Evolutionary conservation across 1,140 invertebrate genomes (phyloP).

Genomic region (Drosophila auraria): DNA sequence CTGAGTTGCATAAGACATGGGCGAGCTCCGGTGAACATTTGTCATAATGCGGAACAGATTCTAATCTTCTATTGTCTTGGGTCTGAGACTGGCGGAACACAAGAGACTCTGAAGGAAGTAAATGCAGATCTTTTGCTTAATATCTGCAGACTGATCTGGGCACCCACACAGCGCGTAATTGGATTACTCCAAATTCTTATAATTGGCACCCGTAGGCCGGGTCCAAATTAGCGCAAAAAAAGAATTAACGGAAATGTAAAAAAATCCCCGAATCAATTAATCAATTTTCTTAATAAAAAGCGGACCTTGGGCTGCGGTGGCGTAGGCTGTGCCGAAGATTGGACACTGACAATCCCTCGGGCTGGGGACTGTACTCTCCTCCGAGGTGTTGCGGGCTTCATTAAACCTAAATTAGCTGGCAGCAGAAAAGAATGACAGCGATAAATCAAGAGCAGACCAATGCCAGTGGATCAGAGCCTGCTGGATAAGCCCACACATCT

Average conservation of each 20-base stretch:
- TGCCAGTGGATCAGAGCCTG: constrained; percentile 48
- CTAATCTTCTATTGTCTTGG: constrained; percentile 15
- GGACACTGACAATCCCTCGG: constrained; percentile 58
- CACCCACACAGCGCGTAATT: constrained; percentile 33
- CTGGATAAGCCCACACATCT: constrained; percentile 42
- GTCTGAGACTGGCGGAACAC: constrained; percentile 2
- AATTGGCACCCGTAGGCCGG: constrained; percentile 58
- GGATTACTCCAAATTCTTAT: constrained; percentile 47
- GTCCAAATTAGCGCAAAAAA: constrained; percentile 62
- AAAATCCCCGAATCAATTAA: constrained; percentile 55
- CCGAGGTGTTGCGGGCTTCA: constrained; percentile 59
- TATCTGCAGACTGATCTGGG: constrained; percentile 24
- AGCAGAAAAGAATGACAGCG: constrained; percentile 51
- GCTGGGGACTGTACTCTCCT: constrained; percentile 3
- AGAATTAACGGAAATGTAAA: constrained; percentile 60
- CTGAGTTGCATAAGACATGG: constrained; percentile 67
- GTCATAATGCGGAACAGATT: constrained; percentile 77
- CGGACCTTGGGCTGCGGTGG: constrained; percentile 44
- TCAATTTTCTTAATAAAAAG: constrained; percentile 69
- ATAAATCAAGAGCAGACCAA: constrained; percentile 61
- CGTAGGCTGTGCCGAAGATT: constrained; percentile 55
- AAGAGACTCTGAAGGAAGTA: not conserved
- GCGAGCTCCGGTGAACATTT: constrained; percentile 50
- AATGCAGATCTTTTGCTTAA: constrained; percentile 20
- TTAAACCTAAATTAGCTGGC: constrained; percentile 65